Evolutionary conservation across 2,113 vertebrate genomes (phyloP).

Genomic region (Gyps fulvus): DNA sequence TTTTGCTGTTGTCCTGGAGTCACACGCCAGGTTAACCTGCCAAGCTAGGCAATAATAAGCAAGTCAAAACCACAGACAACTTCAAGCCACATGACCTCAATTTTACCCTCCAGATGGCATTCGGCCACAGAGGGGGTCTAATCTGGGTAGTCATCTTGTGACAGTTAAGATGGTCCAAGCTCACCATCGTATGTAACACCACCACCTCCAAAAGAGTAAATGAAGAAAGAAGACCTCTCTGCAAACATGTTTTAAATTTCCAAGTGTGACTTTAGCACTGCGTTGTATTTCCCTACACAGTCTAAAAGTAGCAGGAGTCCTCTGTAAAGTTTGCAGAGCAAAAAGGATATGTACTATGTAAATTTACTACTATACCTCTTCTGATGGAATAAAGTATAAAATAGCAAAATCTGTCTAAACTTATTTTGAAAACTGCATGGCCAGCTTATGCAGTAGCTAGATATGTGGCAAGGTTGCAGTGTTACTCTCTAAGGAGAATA

Average conservation of each 20-base stretch:
- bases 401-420: constrained; percentile 56
- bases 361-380: constrained; percentile 5
- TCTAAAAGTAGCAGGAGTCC: neutral
- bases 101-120: neutral
- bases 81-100: neutral
- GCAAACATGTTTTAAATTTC: neutral
- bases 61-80: neutral
- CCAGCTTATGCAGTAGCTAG: constrained; percentile 65
- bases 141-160: neutral
- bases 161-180: neutral
- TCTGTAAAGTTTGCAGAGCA: neutral
- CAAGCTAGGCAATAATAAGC: neutral
- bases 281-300: neutral
- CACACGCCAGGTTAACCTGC: neutral
- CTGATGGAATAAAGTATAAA: constrained; percentile 1
- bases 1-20: neutral
- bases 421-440: constrained; percentile 65
- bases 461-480: constrained; percentile 34
- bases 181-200: neutral
- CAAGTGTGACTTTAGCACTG: neutral
- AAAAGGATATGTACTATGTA: neutral
- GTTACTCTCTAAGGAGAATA: constrained; percentile 65
- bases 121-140: neutral
- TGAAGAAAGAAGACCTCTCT: neutral
- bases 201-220: neutral